phyloP scores from a whole-genome alignment of 2,888 invertebrate species.

The Galeopsomyia nigrocyanea region DNA sequence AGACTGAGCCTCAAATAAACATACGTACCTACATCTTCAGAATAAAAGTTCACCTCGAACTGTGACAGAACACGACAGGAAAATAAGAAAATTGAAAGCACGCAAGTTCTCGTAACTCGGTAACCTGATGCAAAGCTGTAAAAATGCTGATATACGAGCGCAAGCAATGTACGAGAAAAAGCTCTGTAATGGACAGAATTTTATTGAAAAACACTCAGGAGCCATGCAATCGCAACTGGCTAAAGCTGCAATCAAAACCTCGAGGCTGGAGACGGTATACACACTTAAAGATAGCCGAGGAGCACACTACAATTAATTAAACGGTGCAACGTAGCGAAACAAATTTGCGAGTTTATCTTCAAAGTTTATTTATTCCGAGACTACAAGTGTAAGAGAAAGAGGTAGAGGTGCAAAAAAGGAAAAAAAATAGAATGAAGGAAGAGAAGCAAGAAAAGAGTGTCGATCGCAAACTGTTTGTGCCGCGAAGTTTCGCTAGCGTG shows the following conservation, averaged over 20 bases:
- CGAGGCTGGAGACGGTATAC: not conserved
- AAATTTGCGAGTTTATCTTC: slow-evolving; percentile 14
- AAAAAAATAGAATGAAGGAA: slow-evolving; percentile 12
- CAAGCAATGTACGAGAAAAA: too few species aligned
- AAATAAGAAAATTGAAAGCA: too few species aligned
- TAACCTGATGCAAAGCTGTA: too few species aligned
- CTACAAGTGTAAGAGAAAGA: not conserved
- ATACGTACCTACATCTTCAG: too few species aligned
- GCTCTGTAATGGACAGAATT: too few species aligned
- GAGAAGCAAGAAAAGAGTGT: slow-evolving; percentile 19
- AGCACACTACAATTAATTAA: slow-evolving; percentile 10
- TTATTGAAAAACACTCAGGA: too few species aligned
- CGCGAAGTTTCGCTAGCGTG: slow-evolving; percentile 28
- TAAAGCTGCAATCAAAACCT: not conserved
- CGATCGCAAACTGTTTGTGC: slow-evolving; percentile 14
- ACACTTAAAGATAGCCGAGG: not conserved
- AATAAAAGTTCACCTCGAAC: too few species aligned
- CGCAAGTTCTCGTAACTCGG: too few species aligned
- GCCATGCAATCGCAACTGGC: too few species aligned
- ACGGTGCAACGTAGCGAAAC: not conserved
- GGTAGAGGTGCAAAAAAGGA: not conserved
- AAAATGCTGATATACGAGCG: too few species aligned
- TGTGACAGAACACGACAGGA: too few species aligned
- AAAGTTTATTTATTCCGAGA: slow-evolving; percentile 28
- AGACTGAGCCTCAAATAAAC: too few species aligned